Evolutionary conservation across 2,113 vertebrate species (phyloP).

Genomic region (Danio rerio): GRCz12tu NC_133195.1:41812001-41812500

Average conservation of each 20-base stretch:
- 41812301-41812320: conserved; percentile 65
- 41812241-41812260: background rate
- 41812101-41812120: conserved; percentile 88
- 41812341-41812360: conserved; percentile 71
- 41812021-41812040: conserved; percentile 75
- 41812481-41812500: conserved; percentile 81
- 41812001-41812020: background rate
- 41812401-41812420: conserved; percentile 91
- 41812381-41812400: conserved; percentile 91
- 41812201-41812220: conserved; percentile 82
- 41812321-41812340: conserved; percentile 77
- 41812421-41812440: conserved; percentile 88
- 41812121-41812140: conserved; percentile 87
- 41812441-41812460: conserved; percentile 96
- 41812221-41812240: background rate
- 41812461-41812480: conserved; percentile 90
- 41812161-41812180: conserved; percentile 91
- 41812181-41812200: conserved; percentile 91
- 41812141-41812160: conserved; percentile 90
- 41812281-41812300: background rate
- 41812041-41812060: conserved; percentile 90
- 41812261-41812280: background rate
- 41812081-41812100: conserved; percentile 94
- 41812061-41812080: conserved; percentile 94
- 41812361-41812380: conserved; percentile 83